phyloP scores from a whole-genome alignment of 2,797 vertebrate species.

The Varecia variegata region DNA sequence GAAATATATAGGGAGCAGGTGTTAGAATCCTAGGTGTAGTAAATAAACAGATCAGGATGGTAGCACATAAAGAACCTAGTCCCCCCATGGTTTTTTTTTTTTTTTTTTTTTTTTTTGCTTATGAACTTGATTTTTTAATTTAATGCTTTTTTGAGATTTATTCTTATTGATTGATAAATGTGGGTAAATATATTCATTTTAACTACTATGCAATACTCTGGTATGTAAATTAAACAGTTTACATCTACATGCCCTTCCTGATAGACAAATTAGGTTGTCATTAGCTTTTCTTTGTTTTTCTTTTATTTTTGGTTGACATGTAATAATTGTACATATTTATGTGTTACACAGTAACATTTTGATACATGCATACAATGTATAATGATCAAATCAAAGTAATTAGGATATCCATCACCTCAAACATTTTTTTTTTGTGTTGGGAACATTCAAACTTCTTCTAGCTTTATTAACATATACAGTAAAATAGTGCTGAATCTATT shows the following conservation, averaged over 20 bases:
- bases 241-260: neutral
- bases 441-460: neutral
- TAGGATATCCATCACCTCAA: neutral
- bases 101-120: neutral
- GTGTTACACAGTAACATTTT: neutral
- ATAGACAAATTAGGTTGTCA: neutral
- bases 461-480: neutral
- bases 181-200: neutral
- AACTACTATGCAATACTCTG: neutral
- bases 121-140: neutral
- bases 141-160: neutral
- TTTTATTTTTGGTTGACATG: neutral
- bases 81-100: too few relatives aligned
- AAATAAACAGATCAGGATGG: neutral
- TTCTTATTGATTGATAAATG: neutral
- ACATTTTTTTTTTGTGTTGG: neutral
- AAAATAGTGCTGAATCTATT: neutral
- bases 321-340: neutral
- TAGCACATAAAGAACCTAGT: neutral
- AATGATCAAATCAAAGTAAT: neutral
- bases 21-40: neutral
- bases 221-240: neutral
- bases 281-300: neutral
- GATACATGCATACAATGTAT: neutral
- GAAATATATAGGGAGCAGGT: neutral